A percentile compares a stretch with the other conserved stretches of the same genome.
These are phyloP conservation scores for Eurytoma californica DNA, from an alignment of 2,888 invertebrate species.

Conservation along the genomic window DNA sequence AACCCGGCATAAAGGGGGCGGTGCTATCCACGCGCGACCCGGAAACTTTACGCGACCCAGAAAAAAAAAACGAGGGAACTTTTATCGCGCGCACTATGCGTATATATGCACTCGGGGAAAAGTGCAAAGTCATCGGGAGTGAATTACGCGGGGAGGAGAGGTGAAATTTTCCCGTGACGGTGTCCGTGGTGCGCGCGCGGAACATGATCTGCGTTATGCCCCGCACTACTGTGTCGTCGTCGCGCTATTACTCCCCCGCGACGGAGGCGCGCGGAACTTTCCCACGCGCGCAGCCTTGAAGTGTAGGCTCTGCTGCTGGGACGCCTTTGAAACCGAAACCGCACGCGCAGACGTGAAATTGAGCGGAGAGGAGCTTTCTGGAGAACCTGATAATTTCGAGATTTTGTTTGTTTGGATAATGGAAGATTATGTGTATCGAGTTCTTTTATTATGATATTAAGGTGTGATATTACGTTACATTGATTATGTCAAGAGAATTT, in stretches of 20 bases:
- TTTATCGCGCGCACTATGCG: background rate
- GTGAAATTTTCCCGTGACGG: conserved; percentile 34
- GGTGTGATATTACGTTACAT: too few relatives aligned
- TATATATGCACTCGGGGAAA: background rate
- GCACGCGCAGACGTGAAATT: background rate
- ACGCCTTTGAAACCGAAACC: background rate
- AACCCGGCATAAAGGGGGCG: background rate
- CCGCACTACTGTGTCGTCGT: background rate
- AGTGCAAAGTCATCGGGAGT: conserved; percentile 17
- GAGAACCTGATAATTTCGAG: background rate
- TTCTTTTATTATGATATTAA: too few relatives aligned
- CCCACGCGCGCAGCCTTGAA: background rate
- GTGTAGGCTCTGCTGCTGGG: background rate
- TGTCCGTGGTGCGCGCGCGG: conserved; percentile 25
- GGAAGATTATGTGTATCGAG: too few relatives aligned
- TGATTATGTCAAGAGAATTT: too few relatives aligned
- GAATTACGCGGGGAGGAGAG: conserved; percentile 2
- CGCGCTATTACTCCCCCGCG: conserved; percentile 15
- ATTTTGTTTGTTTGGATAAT: too few relatives aligned
- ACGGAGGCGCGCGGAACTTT: background rate
- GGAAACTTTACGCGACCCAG: background rate
- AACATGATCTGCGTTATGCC: conserved; percentile 29
- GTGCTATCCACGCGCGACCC: background rate
- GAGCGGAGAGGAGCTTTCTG: background rate
- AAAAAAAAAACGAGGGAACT: background rate